A percentile compares a stretch with the other conserved stretches of the same genome.
Conservation (phyloP, 2,888 invertebrate species). For the Tortrix viridana region DNA sequence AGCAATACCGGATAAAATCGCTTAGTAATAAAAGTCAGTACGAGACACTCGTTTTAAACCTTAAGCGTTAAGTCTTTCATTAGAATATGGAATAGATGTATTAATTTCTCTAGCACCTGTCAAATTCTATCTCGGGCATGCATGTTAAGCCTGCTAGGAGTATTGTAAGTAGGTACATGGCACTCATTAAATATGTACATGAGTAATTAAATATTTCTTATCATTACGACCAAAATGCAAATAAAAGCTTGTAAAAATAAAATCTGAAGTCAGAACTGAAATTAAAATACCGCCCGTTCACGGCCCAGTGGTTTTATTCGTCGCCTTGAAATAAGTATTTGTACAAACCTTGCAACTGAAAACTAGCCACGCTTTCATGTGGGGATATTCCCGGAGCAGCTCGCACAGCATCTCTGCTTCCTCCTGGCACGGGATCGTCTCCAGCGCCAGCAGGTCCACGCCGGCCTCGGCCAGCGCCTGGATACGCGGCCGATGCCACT, state of each 20-base stretch:
- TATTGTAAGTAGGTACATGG: too few species aligned
- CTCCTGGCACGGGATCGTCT: conserved; percentile 94
- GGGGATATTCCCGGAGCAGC: conserved; percentile 91
- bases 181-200: too few species aligned
- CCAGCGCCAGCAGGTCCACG: conserved; percentile 93
- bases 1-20: too few species aligned
- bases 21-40: too few species aligned
- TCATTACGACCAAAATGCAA: too few species aligned
- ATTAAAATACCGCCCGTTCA: conserved; percentile 27
- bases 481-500: conserved; percentile 94
- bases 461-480: conserved; percentile 91
- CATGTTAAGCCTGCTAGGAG: too few species aligned
- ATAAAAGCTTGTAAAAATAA: neutral
- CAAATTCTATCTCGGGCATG: too few species aligned
- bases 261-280: neutral
- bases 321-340: neutral
- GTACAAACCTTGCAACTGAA: conserved; percentile 90
- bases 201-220: too few species aligned
- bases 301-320: conserved; percentile 29
- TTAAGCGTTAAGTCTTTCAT: too few species aligned
- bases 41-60: too few species aligned
- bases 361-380: conserved; percentile 92
- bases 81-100: too few species aligned
- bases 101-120: too few species aligned
- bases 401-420: conserved; percentile 94